Base-by-base conservation (phyloP, 2,113 vertebrate genomes). In the Bujurquina vittata region DNA sequence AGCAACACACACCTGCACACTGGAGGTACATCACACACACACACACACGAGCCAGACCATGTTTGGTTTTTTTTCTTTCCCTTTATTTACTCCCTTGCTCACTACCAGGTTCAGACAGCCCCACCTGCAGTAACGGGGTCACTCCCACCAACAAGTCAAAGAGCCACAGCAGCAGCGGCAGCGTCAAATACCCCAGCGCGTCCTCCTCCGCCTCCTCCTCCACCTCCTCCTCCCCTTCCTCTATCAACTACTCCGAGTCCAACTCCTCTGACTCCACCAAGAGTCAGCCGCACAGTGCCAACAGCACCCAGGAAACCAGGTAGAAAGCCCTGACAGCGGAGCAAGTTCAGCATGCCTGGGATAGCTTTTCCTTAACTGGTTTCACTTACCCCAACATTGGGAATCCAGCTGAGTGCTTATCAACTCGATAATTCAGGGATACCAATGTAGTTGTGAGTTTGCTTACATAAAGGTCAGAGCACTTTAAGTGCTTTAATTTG, bases 191-290 rank as follows among this genome's bases (percentile, higher is more conserved):
- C 87, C 96, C 97, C 65, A 95, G 97, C 6, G 95, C 96, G 87
- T 97, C 97, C 94, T 97, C 97, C 94, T 98, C 98, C 4, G 96
- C 97, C 61, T 99, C 98, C 62, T 99, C 98, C 58, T 97, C 97
- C 60, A 96, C 96, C 43, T 97, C 97, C 81, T 99, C 98, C 58
- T 99, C 98, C 85, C 98, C 98, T 59, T 99, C 98, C 79, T 99
- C 98, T 26, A 95, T 98, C 95, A 99, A 99, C 95, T 99, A 98
- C 94, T 98, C 98, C 0, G 98, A 99, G 93, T 98, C 98, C 92
- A 99, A 99, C 95, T 99, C 97, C 92, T 98, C 97, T 65, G 98
- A 99, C 95, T 99, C 98, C 89, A 99, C 97, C 87, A 99, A 99
- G 96, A 98, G 97, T 89, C 98, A 99, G 94, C 97, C 97, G 61